Percentiles rank a stretch among this genome's conserved stretches.
Conservation (phyloP, 1,140 invertebrate genomes). For the Asbolus verrucosus region DNA sequence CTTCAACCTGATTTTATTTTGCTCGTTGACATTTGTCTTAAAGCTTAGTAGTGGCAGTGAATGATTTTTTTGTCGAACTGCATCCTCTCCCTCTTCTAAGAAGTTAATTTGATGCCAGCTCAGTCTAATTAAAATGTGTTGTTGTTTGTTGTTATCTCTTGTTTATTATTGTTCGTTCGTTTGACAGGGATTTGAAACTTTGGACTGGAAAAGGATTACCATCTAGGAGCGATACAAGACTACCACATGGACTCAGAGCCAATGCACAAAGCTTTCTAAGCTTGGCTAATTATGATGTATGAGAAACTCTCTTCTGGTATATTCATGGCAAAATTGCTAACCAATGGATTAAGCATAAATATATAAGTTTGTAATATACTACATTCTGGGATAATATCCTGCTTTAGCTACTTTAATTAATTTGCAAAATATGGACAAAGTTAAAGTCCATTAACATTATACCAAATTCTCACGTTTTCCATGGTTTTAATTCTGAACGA, state of each 20-base stretch:
- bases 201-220: slow-evolving; percentile 42
- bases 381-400: not conserved
- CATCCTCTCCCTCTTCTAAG: not conserved
- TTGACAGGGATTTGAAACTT: slow-evolving; percentile 40
- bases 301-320: slow-evolving; percentile 29
- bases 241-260: slow-evolving; percentile 43
- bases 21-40: not conserved
- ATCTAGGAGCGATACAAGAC: slow-evolving; percentile 41
- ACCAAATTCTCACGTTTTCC: slow-evolving; percentile 16
- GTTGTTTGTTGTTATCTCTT: slow-evolving; percentile 39
- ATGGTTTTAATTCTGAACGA: slow-evolving; percentile 1
- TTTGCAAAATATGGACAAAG: slow-evolving; percentile 16
- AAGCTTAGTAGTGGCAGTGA: not conserved
- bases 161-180: slow-evolving; percentile 40
- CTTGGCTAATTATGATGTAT: slow-evolving; percentile 43
- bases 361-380: slow-evolving; percentile 34
- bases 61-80: not conserved
- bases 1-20: not conserved
- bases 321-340: slow-evolving; percentile 41
- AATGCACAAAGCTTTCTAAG: slow-evolving; percentile 43
- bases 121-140: slow-evolving; percentile 29
- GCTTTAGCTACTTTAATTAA: slow-evolving; percentile 33
- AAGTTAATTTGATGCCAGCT: not conserved
- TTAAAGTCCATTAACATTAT: slow-evolving; percentile 11
- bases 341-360: slow-evolving; percentile 42